Conservation (phyloP, 2,797 vertebrate species). For the Poecilia gillii region DNA sequence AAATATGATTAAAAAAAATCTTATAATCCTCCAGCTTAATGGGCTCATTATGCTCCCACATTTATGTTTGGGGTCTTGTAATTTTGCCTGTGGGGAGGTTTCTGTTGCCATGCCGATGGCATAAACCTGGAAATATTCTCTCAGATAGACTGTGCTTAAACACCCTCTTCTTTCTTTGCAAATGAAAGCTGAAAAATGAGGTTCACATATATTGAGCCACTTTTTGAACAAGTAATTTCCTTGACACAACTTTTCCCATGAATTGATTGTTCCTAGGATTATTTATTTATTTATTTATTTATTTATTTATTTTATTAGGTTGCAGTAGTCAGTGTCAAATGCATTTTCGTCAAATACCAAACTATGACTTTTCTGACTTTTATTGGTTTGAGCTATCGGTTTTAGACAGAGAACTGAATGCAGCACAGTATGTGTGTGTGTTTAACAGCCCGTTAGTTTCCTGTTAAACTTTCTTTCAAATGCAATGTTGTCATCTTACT, state of each 20-base stretch:
- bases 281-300: no score
- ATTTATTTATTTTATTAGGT: background rate
- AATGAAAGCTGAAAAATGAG: background rate
- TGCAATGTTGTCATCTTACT: background rate
- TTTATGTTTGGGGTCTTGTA: constrained; percentile 13
- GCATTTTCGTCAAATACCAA: background rate
- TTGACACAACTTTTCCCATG: background rate
- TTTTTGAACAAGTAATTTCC: background rate
- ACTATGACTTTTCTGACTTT: background rate
- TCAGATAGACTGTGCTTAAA: background rate
- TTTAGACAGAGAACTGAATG: background rate
- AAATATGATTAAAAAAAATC: background rate
- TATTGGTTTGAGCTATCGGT: background rate
- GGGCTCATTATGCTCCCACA: constrained; percentile 5
- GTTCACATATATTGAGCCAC: background rate
- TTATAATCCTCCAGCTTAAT: constrained; percentile 11
- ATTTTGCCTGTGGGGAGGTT: constrained; percentile 31
- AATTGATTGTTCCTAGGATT: background rate
- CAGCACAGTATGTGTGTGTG: background rate
- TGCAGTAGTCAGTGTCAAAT: background rate
- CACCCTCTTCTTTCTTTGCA: background rate
- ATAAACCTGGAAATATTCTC: constrained; percentile 3
- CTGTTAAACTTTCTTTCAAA: background rate
- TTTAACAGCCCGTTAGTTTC: background rate
- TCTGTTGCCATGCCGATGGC: constrained; percentile 44